A percentile compares a stretch with the other conserved stretches of the same genome.
phyloP scores from a whole-genome alignment of 2,888 invertebrate genomes.

The Apoda limacodes region DNA sequence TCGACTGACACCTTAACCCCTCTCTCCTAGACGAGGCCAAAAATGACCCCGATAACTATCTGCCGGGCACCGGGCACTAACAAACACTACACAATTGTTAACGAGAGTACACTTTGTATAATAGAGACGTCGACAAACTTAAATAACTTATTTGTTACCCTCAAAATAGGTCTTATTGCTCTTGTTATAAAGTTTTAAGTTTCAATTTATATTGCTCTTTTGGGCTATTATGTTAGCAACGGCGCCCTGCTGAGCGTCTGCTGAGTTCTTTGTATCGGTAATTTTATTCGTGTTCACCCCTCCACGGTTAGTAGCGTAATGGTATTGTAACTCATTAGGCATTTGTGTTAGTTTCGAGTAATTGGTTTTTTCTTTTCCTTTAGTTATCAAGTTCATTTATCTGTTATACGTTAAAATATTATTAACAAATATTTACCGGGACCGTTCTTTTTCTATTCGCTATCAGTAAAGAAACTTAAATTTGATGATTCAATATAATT shows the following conservation, averaged over 20 bases:
- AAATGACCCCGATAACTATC: constrained; percentile 40
- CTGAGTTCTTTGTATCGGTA: constrained; percentile 42
- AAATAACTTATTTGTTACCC: too few relatives aligned
- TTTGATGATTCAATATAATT: too few relatives aligned
- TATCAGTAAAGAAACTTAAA: too few relatives aligned
- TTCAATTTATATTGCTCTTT: too few relatives aligned
- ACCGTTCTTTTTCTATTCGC: constrained; percentile 26
- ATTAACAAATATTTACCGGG: constrained; percentile 27
- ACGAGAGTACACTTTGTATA: constrained; percentile 30
- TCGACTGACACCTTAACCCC: too few relatives aligned
- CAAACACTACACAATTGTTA: constrained; percentile 29
- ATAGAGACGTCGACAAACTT: constrained; percentile 23
- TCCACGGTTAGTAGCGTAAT: constrained; percentile 23
- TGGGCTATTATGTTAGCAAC: too few relatives aligned
- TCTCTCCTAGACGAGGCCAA: constrained; percentile 17
- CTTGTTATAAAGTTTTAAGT: constrained; percentile 13
- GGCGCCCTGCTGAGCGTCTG: constrained; percentile 40
- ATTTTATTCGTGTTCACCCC: constrained; percentile 36
- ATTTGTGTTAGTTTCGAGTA: constrained; percentile 27
- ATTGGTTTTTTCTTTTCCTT: constrained; percentile 24
- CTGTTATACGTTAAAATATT: too few relatives aligned
- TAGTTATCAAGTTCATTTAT: too few relatives aligned
- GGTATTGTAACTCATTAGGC: constrained; percentile 37
- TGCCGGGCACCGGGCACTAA: constrained; percentile 19
- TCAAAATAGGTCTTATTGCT: constrained; percentile 15